These are phyloP conservation scores for Agrypnus murinus DNA, from an alignment of 2,888 invertebrate species.

Conservation along the genomic window DNA sequence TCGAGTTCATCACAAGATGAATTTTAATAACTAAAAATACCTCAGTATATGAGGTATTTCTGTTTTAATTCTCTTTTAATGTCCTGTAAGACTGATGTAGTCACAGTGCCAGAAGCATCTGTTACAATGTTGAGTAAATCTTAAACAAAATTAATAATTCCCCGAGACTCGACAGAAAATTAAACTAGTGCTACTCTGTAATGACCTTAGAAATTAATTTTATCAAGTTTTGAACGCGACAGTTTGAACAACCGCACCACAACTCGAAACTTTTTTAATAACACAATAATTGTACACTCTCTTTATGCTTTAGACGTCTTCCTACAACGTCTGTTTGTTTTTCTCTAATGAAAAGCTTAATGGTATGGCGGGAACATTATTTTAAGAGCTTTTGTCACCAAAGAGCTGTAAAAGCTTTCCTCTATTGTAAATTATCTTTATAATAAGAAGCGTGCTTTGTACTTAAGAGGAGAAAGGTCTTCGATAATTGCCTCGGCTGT, in stretches of 20 bases:
- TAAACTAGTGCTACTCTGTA: slow-evolving; percentile 1
- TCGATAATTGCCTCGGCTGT: slow-evolving; percentile 29
- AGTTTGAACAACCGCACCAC: neutral
- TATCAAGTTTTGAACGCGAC: neutral
- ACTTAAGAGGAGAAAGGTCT: neutral
- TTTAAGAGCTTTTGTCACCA: slow-evolving; percentile 42
- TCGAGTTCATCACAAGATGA: too few species aligned
- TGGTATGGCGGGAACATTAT: slow-evolving; percentile 32
- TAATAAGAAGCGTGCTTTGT: slow-evolving; percentile 28
- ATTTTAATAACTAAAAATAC: too few species aligned
- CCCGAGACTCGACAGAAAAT: slow-evolving; percentile 1
- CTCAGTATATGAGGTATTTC: too few species aligned
- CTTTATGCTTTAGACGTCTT: neutral
- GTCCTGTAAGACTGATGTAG: too few species aligned
- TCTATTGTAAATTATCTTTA: slow-evolving; percentile 34
- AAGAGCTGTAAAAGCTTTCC: slow-evolving; percentile 23
- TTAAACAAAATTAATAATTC: slow-evolving; percentile 9
- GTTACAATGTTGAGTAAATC: slow-evolving; percentile 7
- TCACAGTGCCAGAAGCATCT: slow-evolving; percentile 1
- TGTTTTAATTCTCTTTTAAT: too few species aligned
- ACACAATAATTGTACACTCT: slow-evolving; percentile 1
- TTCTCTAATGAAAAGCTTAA: slow-evolving; percentile 38
- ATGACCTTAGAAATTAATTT: neutral
- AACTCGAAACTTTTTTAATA: slow-evolving; percentile 20
- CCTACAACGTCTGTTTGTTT: slow-evolving; percentile 31